Evolutionary conservation across 2,113 vertebrate species (phyloP).

Genomic region (Benitochromis conjunctus): DNA sequence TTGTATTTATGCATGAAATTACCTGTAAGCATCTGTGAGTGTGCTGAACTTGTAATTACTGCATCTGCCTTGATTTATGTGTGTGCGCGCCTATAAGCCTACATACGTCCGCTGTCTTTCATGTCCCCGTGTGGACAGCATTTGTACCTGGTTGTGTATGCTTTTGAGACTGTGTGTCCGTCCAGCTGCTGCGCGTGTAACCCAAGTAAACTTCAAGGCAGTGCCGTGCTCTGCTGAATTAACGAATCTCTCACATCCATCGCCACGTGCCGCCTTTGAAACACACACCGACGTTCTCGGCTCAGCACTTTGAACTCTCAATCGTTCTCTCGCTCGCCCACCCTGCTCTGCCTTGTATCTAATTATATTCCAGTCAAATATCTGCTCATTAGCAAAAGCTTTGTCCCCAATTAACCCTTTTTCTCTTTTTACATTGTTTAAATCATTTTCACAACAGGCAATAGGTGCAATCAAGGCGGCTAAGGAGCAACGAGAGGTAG

Average conservation of each 20-base stretch:
- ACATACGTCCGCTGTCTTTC: not conserved
- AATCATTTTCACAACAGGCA: not conserved
- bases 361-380: conserved; percentile 47
- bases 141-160: not conserved
- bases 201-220: conserved; percentile 85
- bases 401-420: conserved; percentile 13
- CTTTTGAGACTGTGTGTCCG: not conserved
- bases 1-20: not conserved
- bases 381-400: conserved; percentile 34
- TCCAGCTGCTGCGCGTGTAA: conserved; percentile 69
- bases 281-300: conserved; percentile 67
- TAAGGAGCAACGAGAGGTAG: not conserved
- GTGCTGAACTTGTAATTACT: not conserved
- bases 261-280: conserved; percentile 85
- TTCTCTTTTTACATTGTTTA: conserved; percentile 11
- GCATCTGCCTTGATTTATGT: not conserved
- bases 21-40: not conserved
- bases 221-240: conserved; percentile 79
- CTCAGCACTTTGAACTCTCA: conserved; percentile 51
- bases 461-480: not conserved
- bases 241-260: conserved; percentile 83
- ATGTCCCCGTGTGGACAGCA: not conserved
- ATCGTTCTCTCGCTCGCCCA: conserved; percentile 32
- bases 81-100: not conserved
- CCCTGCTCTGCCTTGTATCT: conserved; percentile 19